Conservation (phyloP, 2,113 vertebrate species). For the Gobio gobio region DNA sequence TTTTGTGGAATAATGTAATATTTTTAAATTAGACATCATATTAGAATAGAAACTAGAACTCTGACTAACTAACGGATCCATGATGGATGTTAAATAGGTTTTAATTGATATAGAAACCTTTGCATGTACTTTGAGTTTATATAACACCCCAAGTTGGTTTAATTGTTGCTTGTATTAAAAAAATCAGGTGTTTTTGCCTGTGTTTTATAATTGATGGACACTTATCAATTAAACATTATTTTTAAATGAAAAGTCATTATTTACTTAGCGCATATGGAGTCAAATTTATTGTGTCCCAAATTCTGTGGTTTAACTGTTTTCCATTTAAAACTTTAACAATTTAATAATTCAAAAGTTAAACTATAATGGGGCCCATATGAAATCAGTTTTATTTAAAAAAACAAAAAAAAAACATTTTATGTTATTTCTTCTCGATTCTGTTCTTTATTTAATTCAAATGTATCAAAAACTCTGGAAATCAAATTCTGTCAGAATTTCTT, state of each 20-base stretch:
- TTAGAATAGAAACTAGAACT: not conserved
- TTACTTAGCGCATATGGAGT: too few species aligned
- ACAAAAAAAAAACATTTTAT: too few species aligned
- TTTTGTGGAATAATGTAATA: not conserved
- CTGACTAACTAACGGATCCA: not conserved
- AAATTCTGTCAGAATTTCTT: too few species aligned
- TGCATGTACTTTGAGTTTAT: not conserved
- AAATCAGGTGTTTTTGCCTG: not conserved
- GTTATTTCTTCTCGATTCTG: too few species aligned
- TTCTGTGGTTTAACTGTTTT: not conserved
- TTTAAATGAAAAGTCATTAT: not conserved
- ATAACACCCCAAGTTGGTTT: not conserved
- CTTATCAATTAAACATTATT: not conserved
- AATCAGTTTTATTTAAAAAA: not conserved
- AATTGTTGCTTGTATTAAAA: not conserved
- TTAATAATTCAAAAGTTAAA: not conserved
- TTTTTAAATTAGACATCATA: not conserved
- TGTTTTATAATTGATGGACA: not conserved
- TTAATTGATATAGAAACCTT: not conserved
- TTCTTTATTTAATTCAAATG: too few species aligned
- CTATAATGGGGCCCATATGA: not conserved
- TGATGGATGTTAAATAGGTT: not conserved
- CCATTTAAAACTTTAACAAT: not conserved
- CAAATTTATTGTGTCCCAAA: not conserved
- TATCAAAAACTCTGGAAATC: too few species aligned